Conservation (phyloP, 2,888 invertebrate genomes). For the Axea sp. region DNA sequence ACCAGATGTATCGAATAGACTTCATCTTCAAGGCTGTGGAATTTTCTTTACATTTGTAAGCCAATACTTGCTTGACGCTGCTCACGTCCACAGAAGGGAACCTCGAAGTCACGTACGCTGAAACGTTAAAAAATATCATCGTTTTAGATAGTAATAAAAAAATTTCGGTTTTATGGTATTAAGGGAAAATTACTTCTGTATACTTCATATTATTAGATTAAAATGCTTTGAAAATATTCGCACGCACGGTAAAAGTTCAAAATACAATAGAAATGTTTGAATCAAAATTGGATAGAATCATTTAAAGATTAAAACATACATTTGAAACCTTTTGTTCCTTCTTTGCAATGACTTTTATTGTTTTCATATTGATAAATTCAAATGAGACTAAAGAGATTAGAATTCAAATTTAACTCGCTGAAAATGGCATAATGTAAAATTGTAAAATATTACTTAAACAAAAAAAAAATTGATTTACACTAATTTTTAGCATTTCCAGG, state of each 20-base stretch:
- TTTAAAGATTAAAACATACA: too few species aligned
- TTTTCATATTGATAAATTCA: too few species aligned
- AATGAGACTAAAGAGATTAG: too few species aligned
- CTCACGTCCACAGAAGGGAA: conserved; percentile 88
- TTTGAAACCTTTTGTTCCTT: too few species aligned
- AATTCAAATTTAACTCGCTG: too few species aligned
- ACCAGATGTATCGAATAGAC: conserved; percentile 83
- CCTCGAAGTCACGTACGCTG: conserved; percentile 86
- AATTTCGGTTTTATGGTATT: not conserved
- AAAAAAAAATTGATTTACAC: not conserved
- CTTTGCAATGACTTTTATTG: too few species aligned
- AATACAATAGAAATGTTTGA: too few species aligned
- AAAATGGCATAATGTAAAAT: too few species aligned
- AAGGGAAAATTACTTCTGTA: conserved; percentile 3
- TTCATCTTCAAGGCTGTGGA: conserved; percentile 88
- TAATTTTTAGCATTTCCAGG: not conserved
- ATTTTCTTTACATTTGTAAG: conserved; percentile 89
- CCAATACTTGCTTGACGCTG: conserved; percentile 87
- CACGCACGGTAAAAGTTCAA: too few species aligned
- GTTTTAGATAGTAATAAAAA: conserved; percentile 11
- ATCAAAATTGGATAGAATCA: too few species aligned
- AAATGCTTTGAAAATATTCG: too few species aligned
- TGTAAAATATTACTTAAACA: too few species aligned
- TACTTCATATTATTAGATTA: not conserved
- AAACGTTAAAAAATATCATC: conserved; percentile 69